A percentile compares a stretch with the other conserved stretches of the same genome.
These are phyloP conservation scores for Nomada ruficornis DNA, from an alignment of 2,888 invertebrate species.

Conservation along the genomic window DNA sequence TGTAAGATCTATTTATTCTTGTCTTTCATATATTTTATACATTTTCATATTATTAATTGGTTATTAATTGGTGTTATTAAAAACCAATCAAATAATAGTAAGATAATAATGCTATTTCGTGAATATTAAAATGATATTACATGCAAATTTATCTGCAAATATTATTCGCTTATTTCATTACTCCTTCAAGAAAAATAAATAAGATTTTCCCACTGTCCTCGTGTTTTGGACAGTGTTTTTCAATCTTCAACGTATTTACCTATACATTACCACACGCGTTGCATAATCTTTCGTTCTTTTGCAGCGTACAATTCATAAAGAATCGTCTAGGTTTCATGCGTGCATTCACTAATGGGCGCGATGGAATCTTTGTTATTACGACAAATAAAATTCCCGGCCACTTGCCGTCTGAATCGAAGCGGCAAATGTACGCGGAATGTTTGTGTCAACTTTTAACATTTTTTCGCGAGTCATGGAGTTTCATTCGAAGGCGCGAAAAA, in stretches of 20 bases:
- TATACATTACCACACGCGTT: background rate
- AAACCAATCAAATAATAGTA: too few species aligned
- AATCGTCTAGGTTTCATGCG: background rate
- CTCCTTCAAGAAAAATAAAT: too few species aligned
- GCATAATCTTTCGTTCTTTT: background rate
- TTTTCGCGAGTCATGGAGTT: conserved; percentile 12
- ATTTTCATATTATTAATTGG: too few species aligned
- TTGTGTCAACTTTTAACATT: conserved; percentile 51
- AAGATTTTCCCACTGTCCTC: too few species aligned
- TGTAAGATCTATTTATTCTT: too few species aligned
- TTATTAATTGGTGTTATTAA: too few species aligned
- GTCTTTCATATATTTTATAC: too few species aligned
- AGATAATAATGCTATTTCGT: too few species aligned
- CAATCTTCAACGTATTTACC: background rate
- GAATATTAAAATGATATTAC: background rate
- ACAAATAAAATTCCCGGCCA: conserved; percentile 71
- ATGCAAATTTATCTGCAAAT: background rate
- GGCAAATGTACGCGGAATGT: conserved; percentile 52
- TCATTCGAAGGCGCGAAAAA: conserved; percentile 1
- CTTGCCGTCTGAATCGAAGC: conserved; percentile 36
- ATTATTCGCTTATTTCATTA: background rate
- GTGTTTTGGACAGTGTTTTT: background rate
- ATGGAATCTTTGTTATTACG: conserved; percentile 61
- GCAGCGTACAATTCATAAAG: background rate
- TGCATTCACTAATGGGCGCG: conserved; percentile 66